Evolutionary conservation across 2,113 vertebrate species (phyloP).

Genomic region (Anoura caudifer): DNA sequence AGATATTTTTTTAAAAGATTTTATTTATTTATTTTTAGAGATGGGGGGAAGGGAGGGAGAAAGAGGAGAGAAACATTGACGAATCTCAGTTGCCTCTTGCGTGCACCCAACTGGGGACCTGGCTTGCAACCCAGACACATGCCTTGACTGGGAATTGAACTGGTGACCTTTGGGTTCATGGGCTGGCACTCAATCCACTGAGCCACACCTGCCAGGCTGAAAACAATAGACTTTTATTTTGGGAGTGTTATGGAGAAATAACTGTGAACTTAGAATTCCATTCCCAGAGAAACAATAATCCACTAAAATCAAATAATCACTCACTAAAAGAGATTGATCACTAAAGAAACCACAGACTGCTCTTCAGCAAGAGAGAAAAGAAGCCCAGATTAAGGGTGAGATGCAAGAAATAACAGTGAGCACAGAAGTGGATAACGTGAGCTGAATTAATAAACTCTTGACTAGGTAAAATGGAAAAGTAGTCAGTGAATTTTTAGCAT

Average conservation of each 20-base stretch:
- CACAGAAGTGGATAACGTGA: background rate
- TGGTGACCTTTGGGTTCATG: no score
- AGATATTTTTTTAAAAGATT: background rate
- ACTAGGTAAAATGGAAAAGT: background rate
- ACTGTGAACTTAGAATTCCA: background rate
- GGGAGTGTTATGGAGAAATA: background rate
- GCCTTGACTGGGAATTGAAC: no score
- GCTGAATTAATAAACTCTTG: background rate
- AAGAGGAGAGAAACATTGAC: no score
- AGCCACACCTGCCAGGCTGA: no score
- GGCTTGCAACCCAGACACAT: no score
- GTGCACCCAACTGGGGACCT: no score
- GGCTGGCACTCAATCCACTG: no score
- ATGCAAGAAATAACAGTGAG: background rate
- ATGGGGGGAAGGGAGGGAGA: no score
- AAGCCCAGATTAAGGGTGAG: background rate
- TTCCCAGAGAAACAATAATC: background rate
- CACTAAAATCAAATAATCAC: background rate
- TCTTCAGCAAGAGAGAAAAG: background rate
- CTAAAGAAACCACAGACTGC: background rate
- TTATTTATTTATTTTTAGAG: no score
- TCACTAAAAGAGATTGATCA: background rate
- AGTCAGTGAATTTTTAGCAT: background rate
- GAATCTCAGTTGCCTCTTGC: no score
- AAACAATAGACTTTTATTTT: no score